Evolutionary conservation across 30 jellyfish, hydroid and myxozoan genomes (phyloP).

Genomic region (Aurelia sp.): DNA sequence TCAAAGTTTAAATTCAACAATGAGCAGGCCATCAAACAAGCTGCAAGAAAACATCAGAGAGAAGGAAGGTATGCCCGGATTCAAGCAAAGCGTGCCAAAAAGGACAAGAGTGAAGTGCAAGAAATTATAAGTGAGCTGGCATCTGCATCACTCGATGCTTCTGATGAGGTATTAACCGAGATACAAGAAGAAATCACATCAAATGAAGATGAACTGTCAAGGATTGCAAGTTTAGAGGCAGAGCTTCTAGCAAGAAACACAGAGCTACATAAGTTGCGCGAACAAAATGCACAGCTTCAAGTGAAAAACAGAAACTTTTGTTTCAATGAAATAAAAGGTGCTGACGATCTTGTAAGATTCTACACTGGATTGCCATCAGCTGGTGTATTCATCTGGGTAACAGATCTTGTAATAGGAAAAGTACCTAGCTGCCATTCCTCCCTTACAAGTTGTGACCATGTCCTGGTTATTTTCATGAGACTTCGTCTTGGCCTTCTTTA

Average conservation of each 20-base stretch:
- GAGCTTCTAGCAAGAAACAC: conserved; percentile 5
- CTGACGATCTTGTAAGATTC: conserved; percentile 19
- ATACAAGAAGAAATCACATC: too few species aligned
- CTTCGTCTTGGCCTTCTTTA: conserved; percentile 36
- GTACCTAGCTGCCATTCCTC: background rate
- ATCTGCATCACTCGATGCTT: too few species aligned
- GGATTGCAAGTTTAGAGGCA: background rate
- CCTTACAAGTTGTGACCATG: conserved; percentile 30
- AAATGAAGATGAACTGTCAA: background rate
- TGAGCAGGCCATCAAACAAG: conserved; percentile 17
- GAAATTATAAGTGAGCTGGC: too few species aligned
- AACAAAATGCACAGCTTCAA: background rate
- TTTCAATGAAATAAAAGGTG: conserved; percentile 21
- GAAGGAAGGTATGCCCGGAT: conserved; percentile 5
- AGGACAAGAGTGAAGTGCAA: background rate
- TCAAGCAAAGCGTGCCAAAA: conserved; percentile 6
- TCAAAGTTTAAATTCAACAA: conserved; percentile 29
- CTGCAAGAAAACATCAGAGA: conserved; percentile 12
- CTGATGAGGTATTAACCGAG: too few species aligned
- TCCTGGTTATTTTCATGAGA: conserved; percentile 39
- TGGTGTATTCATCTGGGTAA: conserved; percentile 25
- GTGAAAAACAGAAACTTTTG: conserved; percentile 18
- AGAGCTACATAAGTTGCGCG: background rate
- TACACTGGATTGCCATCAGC: conserved; percentile 28
- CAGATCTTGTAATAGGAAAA: conserved; percentile 11